A percentile compares a stretch with the other conserved stretches of the same genome.
phyloP scores from a whole-genome alignment of 2,888 invertebrate species.

The Melikaiella ostensackeni region DNA sequence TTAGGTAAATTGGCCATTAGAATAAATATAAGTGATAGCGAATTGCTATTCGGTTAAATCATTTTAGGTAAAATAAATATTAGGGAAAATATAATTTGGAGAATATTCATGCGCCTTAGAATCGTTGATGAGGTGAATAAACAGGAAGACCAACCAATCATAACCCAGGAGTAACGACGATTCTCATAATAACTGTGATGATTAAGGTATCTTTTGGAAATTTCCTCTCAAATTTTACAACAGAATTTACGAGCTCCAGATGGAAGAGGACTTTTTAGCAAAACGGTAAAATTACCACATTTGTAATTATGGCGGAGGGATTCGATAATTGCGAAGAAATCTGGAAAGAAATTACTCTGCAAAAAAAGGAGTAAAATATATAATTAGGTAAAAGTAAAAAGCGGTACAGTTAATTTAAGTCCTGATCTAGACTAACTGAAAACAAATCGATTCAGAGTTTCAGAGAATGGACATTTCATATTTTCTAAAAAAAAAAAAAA shows the following conservation, averaged over 20 bases:
- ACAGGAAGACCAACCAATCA: constrained; percentile 20
- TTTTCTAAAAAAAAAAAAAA: no score
- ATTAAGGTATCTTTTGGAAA: constrained; percentile 4
- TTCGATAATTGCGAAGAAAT: neutral
- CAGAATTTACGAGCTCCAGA: neutral
- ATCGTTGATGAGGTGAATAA: constrained; percentile 32
- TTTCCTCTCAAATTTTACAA: neutral
- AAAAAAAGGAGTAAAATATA: neutral
- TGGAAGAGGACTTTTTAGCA: neutral
- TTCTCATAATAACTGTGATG: constrained; percentile 3
- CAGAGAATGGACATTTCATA: neutral
- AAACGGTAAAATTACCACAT: neutral
- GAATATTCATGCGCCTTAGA: no score
- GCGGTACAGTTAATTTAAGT: neutral
- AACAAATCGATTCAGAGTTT: neutral
- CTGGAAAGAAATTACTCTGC: constrained; percentile 6
- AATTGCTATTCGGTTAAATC: no score
- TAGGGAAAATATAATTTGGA: no score
- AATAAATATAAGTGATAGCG: no score
- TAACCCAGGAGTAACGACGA: neutral
- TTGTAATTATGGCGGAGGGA: neutral
- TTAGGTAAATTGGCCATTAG: no score
- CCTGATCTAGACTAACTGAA: neutral
- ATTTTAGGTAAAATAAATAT: no score
- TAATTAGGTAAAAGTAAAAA: neutral